Evolutionary conservation across 2,113 vertebrate genomes (phyloP).

Genomic region (Panthera tigris): DNA sequence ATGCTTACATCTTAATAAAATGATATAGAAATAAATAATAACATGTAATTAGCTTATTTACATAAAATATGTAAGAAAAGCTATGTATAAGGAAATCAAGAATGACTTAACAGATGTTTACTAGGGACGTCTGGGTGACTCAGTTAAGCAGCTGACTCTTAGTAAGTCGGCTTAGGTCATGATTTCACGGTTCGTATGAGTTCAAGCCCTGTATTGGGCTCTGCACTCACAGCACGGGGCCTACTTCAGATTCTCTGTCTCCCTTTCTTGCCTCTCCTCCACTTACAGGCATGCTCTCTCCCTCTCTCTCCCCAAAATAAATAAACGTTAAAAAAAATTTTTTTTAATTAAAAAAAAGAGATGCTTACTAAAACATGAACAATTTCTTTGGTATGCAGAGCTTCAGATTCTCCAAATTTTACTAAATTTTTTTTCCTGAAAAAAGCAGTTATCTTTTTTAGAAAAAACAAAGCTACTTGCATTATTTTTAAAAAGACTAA

Average conservation of each 20-base stretch:
- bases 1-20: background rate
- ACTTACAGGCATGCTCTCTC: too few species aligned
- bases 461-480: constrained; percentile 3
- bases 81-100: background rate
- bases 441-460: background rate
- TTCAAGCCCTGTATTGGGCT: too few species aligned
- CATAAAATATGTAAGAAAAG: background rate
- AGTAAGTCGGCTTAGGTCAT: too few species aligned
- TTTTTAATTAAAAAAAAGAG: background rate
- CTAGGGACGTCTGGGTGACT: background rate
- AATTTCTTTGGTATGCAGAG: background rate
- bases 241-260: too few species aligned
- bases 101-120: constrained; percentile 17
- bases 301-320: too few species aligned
- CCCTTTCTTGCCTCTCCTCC: too few species aligned
- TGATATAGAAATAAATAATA: background rate
- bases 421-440: constrained; percentile 11
- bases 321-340: too few species aligned
- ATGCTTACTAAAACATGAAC: constrained; percentile 18
- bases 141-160: too few species aligned
- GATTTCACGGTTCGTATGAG: too few species aligned
- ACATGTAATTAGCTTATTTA: background rate
- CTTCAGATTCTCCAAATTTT: background rate
- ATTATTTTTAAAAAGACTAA: constrained; percentile 2
- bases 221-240: too few species aligned